phyloP scores from a whole-genome alignment of 2,797 vertebrate genomes.

The Cyprinodon diabolis region DNA sequence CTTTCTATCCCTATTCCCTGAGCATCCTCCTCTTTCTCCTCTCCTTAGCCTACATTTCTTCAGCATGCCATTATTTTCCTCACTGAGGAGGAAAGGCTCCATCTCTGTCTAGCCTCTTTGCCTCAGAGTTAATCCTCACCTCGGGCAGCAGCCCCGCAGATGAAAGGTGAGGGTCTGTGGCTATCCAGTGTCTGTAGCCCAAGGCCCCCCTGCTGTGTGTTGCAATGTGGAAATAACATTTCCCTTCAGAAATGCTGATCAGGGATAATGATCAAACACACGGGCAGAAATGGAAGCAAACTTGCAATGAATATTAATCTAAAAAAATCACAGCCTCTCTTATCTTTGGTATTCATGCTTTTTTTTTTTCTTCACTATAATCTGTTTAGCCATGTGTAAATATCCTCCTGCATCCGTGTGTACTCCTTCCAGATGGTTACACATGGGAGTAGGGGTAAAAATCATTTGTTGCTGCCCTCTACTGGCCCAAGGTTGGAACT shows the following conservation, averaged over 20 bases:
- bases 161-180: slow-evolving; percentile 71
- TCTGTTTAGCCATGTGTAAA: slow-evolving; percentile 21
- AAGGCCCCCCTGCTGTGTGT: slow-evolving; percentile 44
- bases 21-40: slow-evolving; percentile 17
- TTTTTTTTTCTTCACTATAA: slow-evolving; percentile 37
- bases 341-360: slow-evolving; percentile 22
- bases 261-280: slow-evolving; percentile 52
- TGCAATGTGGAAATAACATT: slow-evolving; percentile 60
- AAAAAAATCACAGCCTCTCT: slow-evolving; percentile 47
- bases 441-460: slow-evolving; percentile 21
- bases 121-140: slow-evolving; percentile 71
- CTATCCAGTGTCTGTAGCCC: slow-evolving; percentile 54
- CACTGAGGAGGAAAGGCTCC: slow-evolving; percentile 49
- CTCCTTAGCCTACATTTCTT: slow-evolving; percentile 30
- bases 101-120: slow-evolving; percentile 61
- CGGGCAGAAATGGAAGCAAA: slow-evolving; percentile 21
- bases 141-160: slow-evolving; percentile 67
- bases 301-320: slow-evolving; percentile 28
- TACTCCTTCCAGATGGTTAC: slow-evolving; percentile 33
- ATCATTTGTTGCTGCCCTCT: slow-evolving; percentile 74
- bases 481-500: slow-evolving; percentile 50
- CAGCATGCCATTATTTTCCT: slow-evolving; percentile 25
- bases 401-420: slow-evolving; percentile 33
- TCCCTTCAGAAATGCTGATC: slow-evolving; percentile 48
- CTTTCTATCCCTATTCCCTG: slow-evolving; percentile 21